Evolutionary conservation across 1,140 invertebrate genomes (phyloP).

Genomic region (Euglossa dilemma): DNA sequence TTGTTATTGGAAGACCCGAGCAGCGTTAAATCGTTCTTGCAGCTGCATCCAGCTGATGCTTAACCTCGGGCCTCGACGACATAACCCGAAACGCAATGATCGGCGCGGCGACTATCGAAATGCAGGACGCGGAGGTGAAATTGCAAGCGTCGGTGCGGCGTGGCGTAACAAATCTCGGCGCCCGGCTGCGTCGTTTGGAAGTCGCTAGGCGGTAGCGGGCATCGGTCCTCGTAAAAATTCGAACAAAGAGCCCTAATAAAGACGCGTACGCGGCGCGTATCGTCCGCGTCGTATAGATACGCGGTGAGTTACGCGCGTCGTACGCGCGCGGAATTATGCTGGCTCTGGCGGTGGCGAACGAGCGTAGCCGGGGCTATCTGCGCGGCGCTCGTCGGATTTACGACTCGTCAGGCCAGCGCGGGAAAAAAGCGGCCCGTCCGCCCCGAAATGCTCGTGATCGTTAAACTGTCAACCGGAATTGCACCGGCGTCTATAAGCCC

Average conservation of each 20-base stretch:
- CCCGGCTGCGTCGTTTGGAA: background rate
- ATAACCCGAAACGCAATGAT: too few species aligned
- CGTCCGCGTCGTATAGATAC: slow-evolving; percentile 32
- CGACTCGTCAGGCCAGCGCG: slow-evolving; percentile 44
- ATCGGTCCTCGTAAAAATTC: slow-evolving; percentile 49
- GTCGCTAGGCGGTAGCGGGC: background rate
- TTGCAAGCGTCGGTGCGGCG: background rate
- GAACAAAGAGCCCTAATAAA: slow-evolving; percentile 55
- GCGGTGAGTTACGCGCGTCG: slow-evolving; percentile 26
- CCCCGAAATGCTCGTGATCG: slow-evolving; percentile 20
- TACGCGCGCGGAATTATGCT: slow-evolving; percentile 44
- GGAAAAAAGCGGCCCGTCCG: slow-evolving; percentile 1
- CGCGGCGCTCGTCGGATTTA: slow-evolving; percentile 46
- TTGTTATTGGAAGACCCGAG: too few species aligned
- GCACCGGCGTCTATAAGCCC: slow-evolving; percentile 12
- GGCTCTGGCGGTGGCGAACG: slow-evolving; percentile 17
- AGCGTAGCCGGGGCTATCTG: slow-evolving; percentile 24
- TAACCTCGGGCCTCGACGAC: too few species aligned
- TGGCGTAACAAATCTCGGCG: slow-evolving; percentile 1
- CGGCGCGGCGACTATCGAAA: background rate
- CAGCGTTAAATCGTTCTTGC: too few species aligned
- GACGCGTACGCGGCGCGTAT: slow-evolving; percentile 28
- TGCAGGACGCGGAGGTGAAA: background rate
- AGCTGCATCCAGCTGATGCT: too few species aligned
- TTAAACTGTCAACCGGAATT: slow-evolving; percentile 28